phyloP scores from a whole-genome alignment of 2,113 vertebrate species.

The Mus musculus region DNA sequence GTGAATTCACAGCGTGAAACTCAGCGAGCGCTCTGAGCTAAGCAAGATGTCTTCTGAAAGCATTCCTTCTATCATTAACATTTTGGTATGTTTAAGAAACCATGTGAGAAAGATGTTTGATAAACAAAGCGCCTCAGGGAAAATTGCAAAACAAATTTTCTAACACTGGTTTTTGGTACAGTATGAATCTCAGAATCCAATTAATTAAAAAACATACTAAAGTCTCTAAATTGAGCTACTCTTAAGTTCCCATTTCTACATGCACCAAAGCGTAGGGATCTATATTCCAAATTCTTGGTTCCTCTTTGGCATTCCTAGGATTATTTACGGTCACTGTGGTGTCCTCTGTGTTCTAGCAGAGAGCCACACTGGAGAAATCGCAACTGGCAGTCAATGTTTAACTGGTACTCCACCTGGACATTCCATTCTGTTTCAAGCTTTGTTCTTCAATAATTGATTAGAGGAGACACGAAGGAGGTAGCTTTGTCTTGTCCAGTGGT shows the following conservation, averaged over 20 bases:
- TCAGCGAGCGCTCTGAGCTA: not conserved
- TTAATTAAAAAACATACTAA: not conserved
- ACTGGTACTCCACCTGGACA: not conserved
- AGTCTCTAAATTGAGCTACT: not conserved
- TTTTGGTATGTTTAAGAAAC: slow-evolving; percentile 3
- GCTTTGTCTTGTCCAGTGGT: not conserved
- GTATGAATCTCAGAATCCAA: not conserved
- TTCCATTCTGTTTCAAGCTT: slow-evolving; percentile 22
- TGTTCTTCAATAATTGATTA: slow-evolving; percentile 35
- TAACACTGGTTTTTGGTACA: not conserved
- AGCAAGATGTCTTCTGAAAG: not conserved
- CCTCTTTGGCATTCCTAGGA: not conserved
- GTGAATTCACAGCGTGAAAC: not conserved
- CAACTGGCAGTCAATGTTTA: slow-evolving; percentile 34
- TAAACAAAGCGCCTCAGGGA: not conserved
- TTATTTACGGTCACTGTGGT: not conserved
- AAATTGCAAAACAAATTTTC: not conserved
- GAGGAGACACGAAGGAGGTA: not conserved
- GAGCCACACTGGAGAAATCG: not conserved
- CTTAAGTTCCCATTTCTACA: not conserved
- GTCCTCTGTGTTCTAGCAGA: not conserved
- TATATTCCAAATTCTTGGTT: not conserved
- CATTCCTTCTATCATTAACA: not conserved
- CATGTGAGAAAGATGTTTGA: not conserved
- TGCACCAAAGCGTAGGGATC: not conserved